Evolutionary conservation across 2,113 vertebrate species (phyloP).

Genomic region (Mastomys coucha): DNA sequence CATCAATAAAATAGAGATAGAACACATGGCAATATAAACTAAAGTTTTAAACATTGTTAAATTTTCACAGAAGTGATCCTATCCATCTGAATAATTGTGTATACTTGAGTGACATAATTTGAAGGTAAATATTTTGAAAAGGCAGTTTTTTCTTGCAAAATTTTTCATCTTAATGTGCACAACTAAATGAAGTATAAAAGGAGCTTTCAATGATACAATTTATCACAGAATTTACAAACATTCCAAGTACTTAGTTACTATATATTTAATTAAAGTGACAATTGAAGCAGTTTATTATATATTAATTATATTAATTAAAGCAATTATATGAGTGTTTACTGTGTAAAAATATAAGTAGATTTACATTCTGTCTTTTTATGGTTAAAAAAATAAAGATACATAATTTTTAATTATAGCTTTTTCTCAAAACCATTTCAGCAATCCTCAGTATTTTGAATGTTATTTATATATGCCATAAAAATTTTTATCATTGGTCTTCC

Average conservation of each 20-base stretch:
- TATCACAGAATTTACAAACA: background rate
- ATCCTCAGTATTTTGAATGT: background rate
- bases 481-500: background rate
- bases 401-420: background rate
- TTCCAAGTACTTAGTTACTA: background rate
- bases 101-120: background rate
- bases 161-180: background rate
- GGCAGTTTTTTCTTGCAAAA: background rate
- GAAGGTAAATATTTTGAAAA: background rate
- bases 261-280: background rate
- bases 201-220: background rate
- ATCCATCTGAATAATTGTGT: background rate
- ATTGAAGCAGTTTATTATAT: background rate
- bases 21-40: background rate
- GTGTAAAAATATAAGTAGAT: background rate
- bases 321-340: background rate
- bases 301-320: background rate
- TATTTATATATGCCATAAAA: background rate
- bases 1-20: background rate
- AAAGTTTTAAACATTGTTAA: background rate
- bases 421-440: background rate
- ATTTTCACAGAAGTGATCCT: background rate
- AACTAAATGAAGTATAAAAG: constrained; percentile 3
- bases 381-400: background rate
- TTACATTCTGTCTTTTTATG: background rate